Percentiles rank a stretch among this genome's conserved stretches.
Evolutionary conservation across 2,888 invertebrate genomes (phyloP).

Genomic region (Hartigia nigra): DNA sequence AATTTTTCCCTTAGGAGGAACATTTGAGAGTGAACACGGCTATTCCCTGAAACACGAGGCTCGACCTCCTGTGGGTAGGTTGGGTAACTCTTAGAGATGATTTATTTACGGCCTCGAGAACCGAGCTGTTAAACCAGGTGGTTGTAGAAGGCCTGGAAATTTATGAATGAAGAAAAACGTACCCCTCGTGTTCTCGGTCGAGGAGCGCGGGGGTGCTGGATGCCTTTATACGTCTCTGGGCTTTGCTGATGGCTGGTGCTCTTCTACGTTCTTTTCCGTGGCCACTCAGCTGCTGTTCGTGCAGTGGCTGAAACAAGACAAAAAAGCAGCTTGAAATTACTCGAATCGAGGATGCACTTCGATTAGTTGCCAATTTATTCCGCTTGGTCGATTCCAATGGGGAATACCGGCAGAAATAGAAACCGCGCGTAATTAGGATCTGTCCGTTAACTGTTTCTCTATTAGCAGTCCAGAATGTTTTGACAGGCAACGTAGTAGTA

Average conservation of each 20-base stretch:
- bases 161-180: slow-evolving; percentile 32
- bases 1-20: background rate
- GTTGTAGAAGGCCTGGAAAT: background rate
- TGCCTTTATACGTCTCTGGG: slow-evolving; percentile 57
- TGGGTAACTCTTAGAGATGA: slow-evolving; percentile 26
- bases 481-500: background rate
- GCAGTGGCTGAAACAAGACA: slow-evolving; percentile 45
- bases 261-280: slow-evolving; percentile 53
- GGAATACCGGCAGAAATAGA: background rate
- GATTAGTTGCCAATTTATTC: background rate
- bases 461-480: background rate
- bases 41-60: background rate
- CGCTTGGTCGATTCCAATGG: background rate
- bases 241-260: slow-evolving; percentile 49
- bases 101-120: background rate
- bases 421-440: background rate
- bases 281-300: slow-evolving; percentile 42
- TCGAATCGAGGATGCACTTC: background rate
- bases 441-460: background rate
- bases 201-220: slow-evolving; percentile 59
- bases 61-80: slow-evolving; percentile 24
- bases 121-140: background rate
- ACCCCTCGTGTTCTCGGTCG: slow-evolving; percentile 56
- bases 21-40: background rate
- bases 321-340: background rate